Conservation (phyloP, 2,797 vertebrate species). For the Poecilia velifera region DNA sequence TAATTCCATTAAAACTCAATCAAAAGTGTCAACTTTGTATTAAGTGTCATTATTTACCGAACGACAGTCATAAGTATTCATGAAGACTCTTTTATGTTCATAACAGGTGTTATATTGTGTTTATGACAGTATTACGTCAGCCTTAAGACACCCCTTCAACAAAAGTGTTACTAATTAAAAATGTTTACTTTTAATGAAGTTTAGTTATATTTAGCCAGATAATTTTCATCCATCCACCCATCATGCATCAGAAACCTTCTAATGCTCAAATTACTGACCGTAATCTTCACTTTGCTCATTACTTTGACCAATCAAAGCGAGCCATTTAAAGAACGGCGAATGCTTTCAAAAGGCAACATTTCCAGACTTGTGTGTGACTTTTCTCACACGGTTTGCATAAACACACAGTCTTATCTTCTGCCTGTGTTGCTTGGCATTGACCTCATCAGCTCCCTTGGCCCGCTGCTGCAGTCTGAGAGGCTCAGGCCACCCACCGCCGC, state of each 20-base stretch:
- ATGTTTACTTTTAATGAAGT: background rate
- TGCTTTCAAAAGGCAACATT: background rate
- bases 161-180: background rate
- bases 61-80: no score
- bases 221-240: background rate
- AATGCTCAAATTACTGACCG: background rate
- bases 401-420: conserved; percentile 37
- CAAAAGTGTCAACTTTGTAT: no score
- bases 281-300: background rate
- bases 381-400: background rate
- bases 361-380: background rate
- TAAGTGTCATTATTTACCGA: no score
- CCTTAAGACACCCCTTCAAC: no score
- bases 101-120: no score
- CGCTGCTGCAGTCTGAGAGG: background rate
- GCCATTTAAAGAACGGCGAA: background rate
- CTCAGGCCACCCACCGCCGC: conserved; percentile 63
- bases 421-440: conserved; percentile 40
- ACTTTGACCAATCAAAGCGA: background rate
- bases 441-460: conserved; percentile 14
- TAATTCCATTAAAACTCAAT: no score
- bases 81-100: no score
- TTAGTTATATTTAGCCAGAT: background rate
- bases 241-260: background rate
- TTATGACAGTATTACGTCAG: no score